phyloP scores from a whole-genome alignment of 1,140 invertebrate genomes.

The Oncopeltus fasciatus region DNA sequence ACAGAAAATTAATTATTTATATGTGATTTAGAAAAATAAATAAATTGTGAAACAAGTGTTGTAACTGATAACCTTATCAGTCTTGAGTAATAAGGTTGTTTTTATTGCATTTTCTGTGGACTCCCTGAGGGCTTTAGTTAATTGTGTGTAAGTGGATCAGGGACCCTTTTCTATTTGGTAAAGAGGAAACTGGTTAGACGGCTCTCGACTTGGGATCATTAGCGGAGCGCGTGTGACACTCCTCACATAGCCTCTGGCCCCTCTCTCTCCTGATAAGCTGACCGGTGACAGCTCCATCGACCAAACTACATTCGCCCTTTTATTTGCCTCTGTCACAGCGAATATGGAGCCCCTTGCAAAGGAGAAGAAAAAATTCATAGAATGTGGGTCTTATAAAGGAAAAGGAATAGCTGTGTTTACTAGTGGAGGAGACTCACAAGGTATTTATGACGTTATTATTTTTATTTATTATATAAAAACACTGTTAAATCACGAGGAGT shows the following conservation, averaged over 20 bases:
- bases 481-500: constrained; percentile 11
- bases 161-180: too few relatives aligned
- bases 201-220: background rate
- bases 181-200: background rate
- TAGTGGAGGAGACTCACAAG: constrained; percentile 91
- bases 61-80: too few relatives aligned
- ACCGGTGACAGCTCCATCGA: background rate
- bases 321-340: too few relatives aligned
- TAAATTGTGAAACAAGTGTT: too few relatives aligned
- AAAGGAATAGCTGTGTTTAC: constrained; percentile 87
- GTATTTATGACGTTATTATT: constrained; percentile 39
- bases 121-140: too few relatives aligned
- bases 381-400: constrained; percentile 73
- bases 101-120: too few relatives aligned
- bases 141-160: too few relatives aligned
- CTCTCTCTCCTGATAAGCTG: background rate
- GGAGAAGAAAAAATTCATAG: constrained; percentile 56
- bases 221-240: background rate
- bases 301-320: background rate
- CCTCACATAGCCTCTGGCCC: background rate
- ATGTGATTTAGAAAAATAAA: too few relatives aligned
- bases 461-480: constrained; percentile 23
- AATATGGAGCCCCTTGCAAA: background rate
- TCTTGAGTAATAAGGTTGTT: too few relatives aligned
- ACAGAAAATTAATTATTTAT: too few relatives aligned